These are phyloP conservation scores for Heterodera schachtii DNA, from an alignment of 1,140 invertebrate species.

Conservation along the genomic window DNA sequence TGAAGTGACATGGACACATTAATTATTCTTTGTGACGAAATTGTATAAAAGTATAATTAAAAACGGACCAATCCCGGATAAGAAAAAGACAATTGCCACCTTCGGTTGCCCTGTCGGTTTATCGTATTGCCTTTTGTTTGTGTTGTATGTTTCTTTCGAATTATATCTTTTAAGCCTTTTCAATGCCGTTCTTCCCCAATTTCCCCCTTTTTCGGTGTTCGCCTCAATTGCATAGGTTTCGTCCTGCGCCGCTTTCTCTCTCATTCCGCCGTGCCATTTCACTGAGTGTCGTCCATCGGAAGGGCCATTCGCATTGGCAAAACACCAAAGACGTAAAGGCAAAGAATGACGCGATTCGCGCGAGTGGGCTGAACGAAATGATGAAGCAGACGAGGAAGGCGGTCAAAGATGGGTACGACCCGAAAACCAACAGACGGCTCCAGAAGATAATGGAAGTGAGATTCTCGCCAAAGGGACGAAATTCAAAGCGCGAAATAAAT, in stretches of 20 bases:
- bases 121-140: too few relatives aligned
- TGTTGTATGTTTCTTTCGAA: too few relatives aligned
- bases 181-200: not conserved
- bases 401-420: conserved; percentile 51
- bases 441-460: conserved; percentile 34
- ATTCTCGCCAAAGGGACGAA: too few relatives aligned
- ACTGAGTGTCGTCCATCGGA: conserved; percentile 24
- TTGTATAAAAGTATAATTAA: too few relatives aligned
- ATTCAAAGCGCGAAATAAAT: too few relatives aligned
- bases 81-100: too few relatives aligned
- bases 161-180: not conserved
- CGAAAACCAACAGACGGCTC: conserved; percentile 51
- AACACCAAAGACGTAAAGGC: conserved; percentile 60
- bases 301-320: conserved; percentile 65
- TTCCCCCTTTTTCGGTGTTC: not conserved
- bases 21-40: too few relatives aligned
- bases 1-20: too few relatives aligned
- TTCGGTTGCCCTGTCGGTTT: too few relatives aligned
- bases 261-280: conserved; percentile 6
- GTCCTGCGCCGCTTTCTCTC: not conserved
- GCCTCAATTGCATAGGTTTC: not conserved
- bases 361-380: conserved; percentile 46
- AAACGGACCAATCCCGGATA: too few relatives aligned
- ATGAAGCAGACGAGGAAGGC: conserved; percentile 43
- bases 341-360: conserved; percentile 54